Base-by-base conservation (phyloP, 2,888 invertebrate genomes). In the Tetragonisca angustula region DNA sequence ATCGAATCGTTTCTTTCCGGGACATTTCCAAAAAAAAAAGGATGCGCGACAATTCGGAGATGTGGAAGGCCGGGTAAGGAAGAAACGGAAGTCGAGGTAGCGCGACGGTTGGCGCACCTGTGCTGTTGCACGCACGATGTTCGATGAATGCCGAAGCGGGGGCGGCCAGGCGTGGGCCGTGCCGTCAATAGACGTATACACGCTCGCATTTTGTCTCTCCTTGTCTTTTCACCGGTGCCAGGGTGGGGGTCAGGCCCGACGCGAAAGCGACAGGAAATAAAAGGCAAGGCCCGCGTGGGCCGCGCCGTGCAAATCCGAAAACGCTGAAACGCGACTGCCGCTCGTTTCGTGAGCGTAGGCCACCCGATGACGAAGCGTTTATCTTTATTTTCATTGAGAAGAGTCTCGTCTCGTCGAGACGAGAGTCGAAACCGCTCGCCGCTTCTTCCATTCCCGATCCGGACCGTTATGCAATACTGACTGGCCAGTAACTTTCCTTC, bases 91-190 rank as follows among this genome's bases (percentile, higher is more conserved):
- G n/a, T 27, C 4, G 50, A 17, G 52, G 49, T 74, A 52, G 76
- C 62, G 76, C 62, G 70, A 19, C 49, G 59, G n/a, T 68, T 43
- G 74, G 75, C 73, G 80, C 80, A 88, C 88, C 88, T 84, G 85
- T 81, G 69, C 87, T 76, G 78, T 79, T 79, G 64, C 36, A 76
- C 70, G 84, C 49, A 70, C 54, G 75, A 86, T 83, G 67, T 62
- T 65, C 73, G 78, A 83, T 75, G 70, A 84, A 79, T 74, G 85
- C 85, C 61, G 24, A 72, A 36, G 81, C 87, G 81, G 74, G 81
- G 67, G 21, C 83, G 49, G 24, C 5, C n/a, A 27, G 11, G 83
- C 88, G 90, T 90, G 87, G 90, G 91, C 81, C 77, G 73, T 67
- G 80, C 67, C 73, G 73, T 84, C 84, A 75, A 84, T 79, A 76